A percentile compares a stretch with the other conserved stretches of the same genome.
phyloP scores from a whole-genome alignment of 2,797 vertebrate genomes.

The Pseudomugil tenellus region DNA sequence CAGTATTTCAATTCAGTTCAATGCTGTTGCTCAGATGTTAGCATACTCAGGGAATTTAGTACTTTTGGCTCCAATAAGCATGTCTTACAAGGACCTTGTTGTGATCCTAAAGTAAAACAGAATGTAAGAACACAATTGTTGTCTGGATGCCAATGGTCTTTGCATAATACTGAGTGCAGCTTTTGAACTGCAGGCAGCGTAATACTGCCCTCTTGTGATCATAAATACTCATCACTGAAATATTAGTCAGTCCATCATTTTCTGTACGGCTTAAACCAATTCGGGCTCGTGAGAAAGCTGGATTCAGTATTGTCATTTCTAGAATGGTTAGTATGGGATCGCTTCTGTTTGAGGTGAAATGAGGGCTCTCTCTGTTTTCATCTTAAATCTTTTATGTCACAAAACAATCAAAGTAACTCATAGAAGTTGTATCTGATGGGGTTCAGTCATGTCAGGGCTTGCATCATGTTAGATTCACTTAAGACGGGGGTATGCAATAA shows the following conservation, averaged over 20 bases:
- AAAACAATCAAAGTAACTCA: neutral
- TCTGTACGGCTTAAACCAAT: no score
- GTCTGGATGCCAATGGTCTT: slow-evolving; percentile 7
- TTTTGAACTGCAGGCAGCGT: slow-evolving; percentile 8
- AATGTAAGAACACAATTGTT: slow-evolving; percentile 11
- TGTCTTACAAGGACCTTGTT: neutral
- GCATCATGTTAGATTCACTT: neutral
- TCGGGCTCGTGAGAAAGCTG: no score
- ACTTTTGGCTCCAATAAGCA: slow-evolving; percentile 9
- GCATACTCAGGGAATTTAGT: neutral
- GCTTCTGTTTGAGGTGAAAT: neutral
- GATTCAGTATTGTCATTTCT: no score
- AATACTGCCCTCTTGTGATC: slow-evolving; percentile 72
- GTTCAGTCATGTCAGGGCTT: neutral
- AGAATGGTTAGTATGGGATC: no score
- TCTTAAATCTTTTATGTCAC: neutral
- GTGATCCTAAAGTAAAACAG: slow-evolving; percentile 24
- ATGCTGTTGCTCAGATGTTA: slow-evolving; percentile 12
- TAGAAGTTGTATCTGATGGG: neutral
- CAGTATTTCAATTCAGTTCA: slow-evolving; percentile 40
- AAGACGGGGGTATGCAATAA: neutral
- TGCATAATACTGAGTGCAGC: neutral
- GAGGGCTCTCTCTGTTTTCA: neutral
- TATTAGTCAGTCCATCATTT: neutral
- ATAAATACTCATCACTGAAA: slow-evolving; percentile 10